Evolutionary conservation across 2,113 vertebrate genomes (phyloP), one percentile per base, ranked within the genome.

Genomic region (Elephantulus edwardii): DNA sequence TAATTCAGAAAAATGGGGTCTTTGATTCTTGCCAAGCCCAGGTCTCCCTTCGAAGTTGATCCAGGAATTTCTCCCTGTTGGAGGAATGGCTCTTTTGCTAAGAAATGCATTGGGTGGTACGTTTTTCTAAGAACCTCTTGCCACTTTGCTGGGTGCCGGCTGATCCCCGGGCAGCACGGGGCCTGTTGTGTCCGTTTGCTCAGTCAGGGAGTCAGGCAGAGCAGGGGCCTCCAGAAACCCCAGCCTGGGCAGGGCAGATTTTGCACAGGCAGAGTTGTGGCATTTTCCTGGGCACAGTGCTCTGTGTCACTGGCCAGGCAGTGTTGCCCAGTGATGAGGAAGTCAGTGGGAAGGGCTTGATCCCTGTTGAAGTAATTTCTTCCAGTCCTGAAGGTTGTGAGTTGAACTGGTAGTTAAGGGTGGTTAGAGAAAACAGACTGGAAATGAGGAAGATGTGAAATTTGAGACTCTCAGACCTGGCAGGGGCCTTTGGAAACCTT

Each of bases 1-100:
- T 96, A 38, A 60, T 85, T 95, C 83, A 89, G 94, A 95, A 96
- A 96, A 96, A 96, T 93, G 90, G 88, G 80, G 88, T 90, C 95
- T 96, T 95, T 96, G 91, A 95, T 91, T 70, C 83, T 92, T 66
- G 92, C 93, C 71, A 78, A 83, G 86, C 91, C 80, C 94, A 95
- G 95, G 91, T 95, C 94, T 94, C 82, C 88, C 85, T 96, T 91
- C 94, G 76, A 86, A 94, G 82, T 77, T 84, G 89, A 78, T 92
- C 80, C 91, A 92, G 70, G 93, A 68, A 91, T 70, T 91, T 94
- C 89, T 71, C 91, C 80, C 94, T 93, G 90, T 86, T 86, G 91
- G 62, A 72, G 58, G 82, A 93, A 93, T 50, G 60, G 94, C 90
- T 88, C 91, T 92, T 93, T 91, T 96, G 94, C 95, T 95, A 96